Evolutionary conservation across 2,888 invertebrate genomes (phyloP).

Genomic region (Notodonta ziczac): DNA sequence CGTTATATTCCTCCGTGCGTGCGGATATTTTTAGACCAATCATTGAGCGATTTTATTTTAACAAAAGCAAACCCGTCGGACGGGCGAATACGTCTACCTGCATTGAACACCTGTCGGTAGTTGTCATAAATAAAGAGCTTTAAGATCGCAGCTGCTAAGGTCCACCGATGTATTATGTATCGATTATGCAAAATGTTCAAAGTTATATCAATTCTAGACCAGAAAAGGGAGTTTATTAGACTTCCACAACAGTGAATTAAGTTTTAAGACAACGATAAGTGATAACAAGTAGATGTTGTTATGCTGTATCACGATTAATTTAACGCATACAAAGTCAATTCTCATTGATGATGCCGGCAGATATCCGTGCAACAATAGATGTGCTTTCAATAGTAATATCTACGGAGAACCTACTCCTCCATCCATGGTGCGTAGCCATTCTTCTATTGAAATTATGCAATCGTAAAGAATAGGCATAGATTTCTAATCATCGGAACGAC

Average conservation of each 20-base stretch:
- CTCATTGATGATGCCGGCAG: slow-evolving; percentile 57
- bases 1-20: slow-evolving; percentile 10
- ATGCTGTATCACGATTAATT: slow-evolving; percentile 47
- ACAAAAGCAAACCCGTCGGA: slow-evolving; percentile 53
- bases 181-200: slow-evolving; percentile 4
- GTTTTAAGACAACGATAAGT: slow-evolving; percentile 12
- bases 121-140: slow-evolving; percentile 47
- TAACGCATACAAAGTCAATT: slow-evolving; percentile 45
- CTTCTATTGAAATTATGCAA: slow-evolving; percentile 24
- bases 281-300: slow-evolving; percentile 17
- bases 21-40: slow-evolving; percentile 35
- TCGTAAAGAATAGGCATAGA: slow-evolving; percentile 9
- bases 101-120: slow-evolving; percentile 74
- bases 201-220: neutral
- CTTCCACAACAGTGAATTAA: slow-evolving; percentile 7
- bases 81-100: slow-evolving; percentile 67
- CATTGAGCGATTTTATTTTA: slow-evolving; percentile 49
- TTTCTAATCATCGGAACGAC: slow-evolving; percentile 10
- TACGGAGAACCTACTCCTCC: slow-evolving; percentile 25
- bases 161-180: slow-evolving; percentile 7
- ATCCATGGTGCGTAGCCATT: slow-evolving; percentile 27
- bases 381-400: slow-evolving; percentile 51
- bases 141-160: slow-evolving; percentile 26
- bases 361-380: slow-evolving; percentile 61
- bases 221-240: neutral